These are phyloP conservation scores for Campylomormyrus tamandua DNA, from an alignment of 2,113 vertebrate species.

Conservation along the genomic window DNA sequence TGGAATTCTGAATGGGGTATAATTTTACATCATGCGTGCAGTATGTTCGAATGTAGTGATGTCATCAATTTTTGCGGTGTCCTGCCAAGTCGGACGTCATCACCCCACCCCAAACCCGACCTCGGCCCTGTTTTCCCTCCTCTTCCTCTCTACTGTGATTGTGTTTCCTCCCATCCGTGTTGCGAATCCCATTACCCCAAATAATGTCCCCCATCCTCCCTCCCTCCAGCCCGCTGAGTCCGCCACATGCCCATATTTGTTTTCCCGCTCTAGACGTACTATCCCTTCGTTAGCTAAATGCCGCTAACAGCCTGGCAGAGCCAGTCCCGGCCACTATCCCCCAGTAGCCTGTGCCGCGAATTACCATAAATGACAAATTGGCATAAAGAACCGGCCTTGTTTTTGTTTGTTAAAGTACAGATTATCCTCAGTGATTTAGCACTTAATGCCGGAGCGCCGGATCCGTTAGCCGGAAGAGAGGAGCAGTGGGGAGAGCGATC, in stretches of 20 bases:
- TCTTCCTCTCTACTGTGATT: background rate
- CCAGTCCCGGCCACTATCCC: background rate
- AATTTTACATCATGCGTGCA: background rate
- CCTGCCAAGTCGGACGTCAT: background rate
- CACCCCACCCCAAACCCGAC: background rate
- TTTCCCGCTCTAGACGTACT: background rate
- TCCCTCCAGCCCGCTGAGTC: background rate
- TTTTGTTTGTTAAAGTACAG: background rate
- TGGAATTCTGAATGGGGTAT: background rate
- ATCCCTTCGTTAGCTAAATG: background rate
- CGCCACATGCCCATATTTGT: background rate
- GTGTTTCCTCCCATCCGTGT: background rate
- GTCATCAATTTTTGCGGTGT: background rate
- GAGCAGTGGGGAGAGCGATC: background rate
- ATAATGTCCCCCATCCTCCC: background rate
- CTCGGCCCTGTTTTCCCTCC: background rate
- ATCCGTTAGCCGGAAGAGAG: background rate
- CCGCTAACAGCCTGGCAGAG: background rate
- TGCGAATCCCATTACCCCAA: background rate
- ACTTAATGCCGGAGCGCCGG: background rate
- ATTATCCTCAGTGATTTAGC: background rate
- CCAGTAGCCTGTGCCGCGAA: background rate
- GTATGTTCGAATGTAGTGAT: background rate
- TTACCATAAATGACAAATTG: background rate
- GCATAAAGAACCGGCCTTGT: background rate